Evolutionary conservation across 2,888 invertebrate species (phyloP).

Genomic region (Chloroclystis v-ata): DNA sequence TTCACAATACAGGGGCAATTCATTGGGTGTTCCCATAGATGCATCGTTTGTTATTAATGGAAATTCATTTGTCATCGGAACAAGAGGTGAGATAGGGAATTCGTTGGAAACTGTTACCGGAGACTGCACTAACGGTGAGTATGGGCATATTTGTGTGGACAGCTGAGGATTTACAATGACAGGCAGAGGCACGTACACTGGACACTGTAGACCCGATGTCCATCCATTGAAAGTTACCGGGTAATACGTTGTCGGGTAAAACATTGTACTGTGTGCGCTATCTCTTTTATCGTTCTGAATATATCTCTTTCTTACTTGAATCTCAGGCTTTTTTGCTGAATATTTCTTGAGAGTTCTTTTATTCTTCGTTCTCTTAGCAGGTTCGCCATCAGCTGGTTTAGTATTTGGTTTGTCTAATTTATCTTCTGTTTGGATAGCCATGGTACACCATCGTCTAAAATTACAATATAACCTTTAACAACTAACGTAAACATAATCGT

Average conservation of each 20-base stretch:
- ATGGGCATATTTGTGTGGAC: constrained; percentile 29
- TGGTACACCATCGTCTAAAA: constrained; percentile 15
- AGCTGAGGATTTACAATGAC: constrained; percentile 27
- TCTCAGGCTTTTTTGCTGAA: constrained; percentile 4
- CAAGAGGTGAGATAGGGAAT: constrained; percentile 16
- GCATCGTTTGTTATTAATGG: constrained; percentile 4
- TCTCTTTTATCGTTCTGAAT: neutral
- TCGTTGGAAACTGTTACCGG: constrained; percentile 12
- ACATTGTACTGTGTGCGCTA: constrained; percentile 6
- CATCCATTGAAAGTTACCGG: constrained; percentile 31
- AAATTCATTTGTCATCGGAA: constrained; percentile 15
- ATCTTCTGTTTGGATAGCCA: constrained; percentile 18
- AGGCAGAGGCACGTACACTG: constrained; percentile 29
- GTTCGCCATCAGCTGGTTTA: constrained; percentile 1
- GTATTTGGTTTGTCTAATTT: constrained; percentile 1
- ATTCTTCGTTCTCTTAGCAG: constrained; percentile 1
- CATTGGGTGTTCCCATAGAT: constrained; percentile 7
- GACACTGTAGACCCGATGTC: constrained; percentile 28
- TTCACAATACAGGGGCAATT: constrained; percentile 7
- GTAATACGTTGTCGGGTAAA: constrained; percentile 22
- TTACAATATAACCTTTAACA: neutral
- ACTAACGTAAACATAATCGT: neutral
- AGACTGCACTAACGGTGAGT: constrained; percentile 19
- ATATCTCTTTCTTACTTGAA: constrained; percentile 12
- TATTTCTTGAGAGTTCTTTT: constrained; percentile 3